Percentiles rank a stretch among this genome's conserved stretches.
phyloP scores from a whole-genome alignment of 2,888 invertebrate species.

The Piscicola geometra region DNA sequence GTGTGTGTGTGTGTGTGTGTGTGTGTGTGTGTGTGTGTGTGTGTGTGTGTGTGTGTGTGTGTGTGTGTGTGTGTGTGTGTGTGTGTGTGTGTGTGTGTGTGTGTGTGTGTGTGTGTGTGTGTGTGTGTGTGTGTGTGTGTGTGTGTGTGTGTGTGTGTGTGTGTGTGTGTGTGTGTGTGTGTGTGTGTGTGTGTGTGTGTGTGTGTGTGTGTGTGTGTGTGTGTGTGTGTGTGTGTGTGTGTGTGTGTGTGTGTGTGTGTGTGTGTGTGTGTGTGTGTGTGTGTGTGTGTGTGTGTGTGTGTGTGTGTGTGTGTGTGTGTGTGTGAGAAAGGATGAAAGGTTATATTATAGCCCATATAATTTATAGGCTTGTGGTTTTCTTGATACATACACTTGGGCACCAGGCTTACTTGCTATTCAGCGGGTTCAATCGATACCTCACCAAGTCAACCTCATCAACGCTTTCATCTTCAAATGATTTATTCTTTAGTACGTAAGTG shows the following conservation, averaged over 20 bases:
- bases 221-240: slow-evolving; percentile 9
- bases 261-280: slow-evolving; percentile 22
- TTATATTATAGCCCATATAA: neutral
- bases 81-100: slow-evolving; percentile 23
- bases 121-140: slow-evolving; percentile 22
- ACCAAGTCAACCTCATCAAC: no score
- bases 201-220: slow-evolving; percentile 14
- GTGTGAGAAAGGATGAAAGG: neutral
- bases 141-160: slow-evolving; percentile 9
- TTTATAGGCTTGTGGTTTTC: neutral
- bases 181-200: slow-evolving; percentile 15
- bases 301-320: slow-evolving; percentile 12
- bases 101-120: slow-evolving; percentile 19
- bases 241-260: slow-evolving; percentile 14
- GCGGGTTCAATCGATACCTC: no score
- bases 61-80: slow-evolving; percentile 15
- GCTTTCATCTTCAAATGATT: no score
- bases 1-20: slow-evolving; percentile 8
- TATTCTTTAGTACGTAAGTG: no score
- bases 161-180: neutral
- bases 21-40: slow-evolving; percentile 21
- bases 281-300: slow-evolving; percentile 11
- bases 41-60: slow-evolving; percentile 17
- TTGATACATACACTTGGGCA: no score
- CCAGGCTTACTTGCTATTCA: no score